Percentiles rank a stretch among this genome's conserved stretches.
phyloP scores from a whole-genome alignment of 2,797 vertebrate genomes.

The Cephalopachus bancanus region DNA sequence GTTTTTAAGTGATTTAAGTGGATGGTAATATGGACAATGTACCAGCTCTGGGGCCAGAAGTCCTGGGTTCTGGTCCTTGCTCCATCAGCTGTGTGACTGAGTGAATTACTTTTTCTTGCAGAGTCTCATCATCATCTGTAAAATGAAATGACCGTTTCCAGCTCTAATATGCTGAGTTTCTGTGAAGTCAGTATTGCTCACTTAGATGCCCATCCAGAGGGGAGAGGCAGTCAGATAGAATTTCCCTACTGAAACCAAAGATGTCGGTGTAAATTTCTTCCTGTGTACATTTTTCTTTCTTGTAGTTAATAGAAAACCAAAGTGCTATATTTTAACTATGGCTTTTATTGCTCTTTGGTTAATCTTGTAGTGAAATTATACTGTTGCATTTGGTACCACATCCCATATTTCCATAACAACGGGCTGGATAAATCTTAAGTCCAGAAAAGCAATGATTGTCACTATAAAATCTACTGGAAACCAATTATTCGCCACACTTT shows the following conservation, averaged over 20 bases:
- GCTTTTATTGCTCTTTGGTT: conserved; percentile 54
- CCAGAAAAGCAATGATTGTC: conserved; percentile 48
- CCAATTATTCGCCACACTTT: conserved; percentile 60
- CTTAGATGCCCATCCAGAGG: conserved; percentile 19
- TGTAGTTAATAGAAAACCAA: conserved; percentile 41
- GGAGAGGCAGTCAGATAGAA: neutral
- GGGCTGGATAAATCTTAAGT: conserved; percentile 58
- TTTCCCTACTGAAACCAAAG: neutral
- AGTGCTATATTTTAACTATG: conserved; percentile 39
- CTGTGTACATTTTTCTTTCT: conserved; percentile 7
- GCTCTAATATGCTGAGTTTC: neutral
- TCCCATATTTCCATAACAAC: conserved; percentile 74
- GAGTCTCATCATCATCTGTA: conserved; percentile 48
- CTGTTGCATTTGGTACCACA: conserved; percentile 43
- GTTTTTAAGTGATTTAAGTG: neutral
- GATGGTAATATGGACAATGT: too few species aligned
- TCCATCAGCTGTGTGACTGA: neutral
- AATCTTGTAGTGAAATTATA: conserved; percentile 66
- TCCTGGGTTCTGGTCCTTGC: neutral
- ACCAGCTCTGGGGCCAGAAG: rapidly evolving
- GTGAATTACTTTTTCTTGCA: neutral
- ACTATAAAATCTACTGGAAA: conserved; percentile 73
- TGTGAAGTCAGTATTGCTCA: conserved; percentile 39
- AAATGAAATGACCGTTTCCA: neutral
- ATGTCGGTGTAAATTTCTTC: conserved; percentile 14